Evolutionary conservation across 2,888 invertebrate genomes (phyloP).

Genomic region (Endomychus coccineus): DNA sequence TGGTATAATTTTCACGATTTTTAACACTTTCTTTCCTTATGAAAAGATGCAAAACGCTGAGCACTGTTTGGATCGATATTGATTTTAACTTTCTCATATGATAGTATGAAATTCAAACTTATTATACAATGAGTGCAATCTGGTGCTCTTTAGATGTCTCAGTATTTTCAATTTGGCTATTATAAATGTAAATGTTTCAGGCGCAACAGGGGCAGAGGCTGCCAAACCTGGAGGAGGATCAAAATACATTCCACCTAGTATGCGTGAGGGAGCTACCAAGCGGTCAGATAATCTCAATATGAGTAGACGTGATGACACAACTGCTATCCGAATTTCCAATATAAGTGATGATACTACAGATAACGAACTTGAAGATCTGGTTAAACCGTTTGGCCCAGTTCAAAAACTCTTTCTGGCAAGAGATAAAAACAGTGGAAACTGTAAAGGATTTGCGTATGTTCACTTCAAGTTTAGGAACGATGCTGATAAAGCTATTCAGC

Average conservation of each 20-base stretch:
- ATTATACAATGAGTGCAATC: no score
- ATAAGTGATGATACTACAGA: conserved; percentile 94
- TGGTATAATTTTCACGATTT: no score
- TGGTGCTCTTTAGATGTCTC: no score
- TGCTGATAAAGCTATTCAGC: conserved; percentile 85
- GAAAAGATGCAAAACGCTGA: no score
- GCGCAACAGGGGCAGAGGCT: conserved; percentile 23
- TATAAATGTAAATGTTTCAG: no score
- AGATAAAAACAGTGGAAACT: conserved; percentile 79
- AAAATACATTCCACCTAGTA: conserved; percentile 82
- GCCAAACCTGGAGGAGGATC: conserved; percentile 46
- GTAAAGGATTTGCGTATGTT: conserved; percentile 97
- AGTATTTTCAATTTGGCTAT: no score
- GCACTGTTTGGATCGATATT: no score
- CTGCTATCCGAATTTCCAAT: conserved; percentile 95
- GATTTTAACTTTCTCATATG: no score
- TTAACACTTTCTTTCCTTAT: no score
- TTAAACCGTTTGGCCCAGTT: conserved; percentile 87
- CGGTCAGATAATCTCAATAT: conserved; percentile 60
- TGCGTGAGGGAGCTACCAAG: conserved; percentile 77
- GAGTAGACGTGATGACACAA: conserved; percentile 68
- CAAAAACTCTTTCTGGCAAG: conserved; percentile 93
- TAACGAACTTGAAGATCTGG: conserved; percentile 90
- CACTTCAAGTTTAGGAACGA: conserved; percentile 89
- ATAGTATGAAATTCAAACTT: no score